Conservation (phyloP, 2,113 vertebrate species). For the Nerophis lumbriciformis region DNA sequence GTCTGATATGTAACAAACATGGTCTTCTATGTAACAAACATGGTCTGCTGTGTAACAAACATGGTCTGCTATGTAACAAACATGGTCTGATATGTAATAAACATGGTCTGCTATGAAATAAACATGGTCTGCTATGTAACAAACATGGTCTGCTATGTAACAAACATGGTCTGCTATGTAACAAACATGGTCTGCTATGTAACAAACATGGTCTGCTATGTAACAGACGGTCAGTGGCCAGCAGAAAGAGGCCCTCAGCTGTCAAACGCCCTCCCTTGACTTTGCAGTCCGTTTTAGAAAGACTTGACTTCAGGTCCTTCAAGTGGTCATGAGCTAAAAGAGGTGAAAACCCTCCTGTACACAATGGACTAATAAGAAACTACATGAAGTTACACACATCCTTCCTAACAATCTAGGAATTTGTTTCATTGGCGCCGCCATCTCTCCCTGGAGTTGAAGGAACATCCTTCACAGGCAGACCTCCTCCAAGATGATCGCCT, state of each 20-base stretch:
- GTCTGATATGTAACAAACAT: too few relatives aligned
- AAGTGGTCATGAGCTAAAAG: constrained; percentile 56
- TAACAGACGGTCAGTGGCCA: constrained; percentile 59
- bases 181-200: too few relatives aligned
- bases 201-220: constrained; percentile 27
- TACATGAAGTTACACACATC: constrained; percentile 31
- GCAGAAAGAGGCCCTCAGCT: constrained; percentile 64
- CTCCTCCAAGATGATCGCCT: constrained; percentile 13
- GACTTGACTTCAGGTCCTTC: constrained; percentile 41
- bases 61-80: too few relatives aligned
- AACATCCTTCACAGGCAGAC: constrained; percentile 4
- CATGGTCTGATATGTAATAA: too few relatives aligned
- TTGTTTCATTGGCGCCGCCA: constrained; percentile 46
- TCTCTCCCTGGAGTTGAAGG: constrained; percentile 9
- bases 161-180: too few relatives aligned
- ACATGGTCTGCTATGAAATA: too few relatives aligned
- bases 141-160: too few relatives aligned
- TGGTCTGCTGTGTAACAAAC: too few relatives aligned
- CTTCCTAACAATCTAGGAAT: constrained; percentile 62
- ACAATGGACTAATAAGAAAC: too few relatives aligned
- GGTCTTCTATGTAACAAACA: too few relatives aligned
- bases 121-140: too few relatives aligned
- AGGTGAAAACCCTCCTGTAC: constrained; percentile 7
- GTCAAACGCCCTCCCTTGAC: constrained; percentile 10
- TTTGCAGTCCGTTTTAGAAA: too few relatives aligned